Percentiles rank a stretch among this genome's conserved stretches.
Evolutionary conservation across 1,140 invertebrate genomes (phyloP).

Genomic region (Plodia interpunctella): DNA sequence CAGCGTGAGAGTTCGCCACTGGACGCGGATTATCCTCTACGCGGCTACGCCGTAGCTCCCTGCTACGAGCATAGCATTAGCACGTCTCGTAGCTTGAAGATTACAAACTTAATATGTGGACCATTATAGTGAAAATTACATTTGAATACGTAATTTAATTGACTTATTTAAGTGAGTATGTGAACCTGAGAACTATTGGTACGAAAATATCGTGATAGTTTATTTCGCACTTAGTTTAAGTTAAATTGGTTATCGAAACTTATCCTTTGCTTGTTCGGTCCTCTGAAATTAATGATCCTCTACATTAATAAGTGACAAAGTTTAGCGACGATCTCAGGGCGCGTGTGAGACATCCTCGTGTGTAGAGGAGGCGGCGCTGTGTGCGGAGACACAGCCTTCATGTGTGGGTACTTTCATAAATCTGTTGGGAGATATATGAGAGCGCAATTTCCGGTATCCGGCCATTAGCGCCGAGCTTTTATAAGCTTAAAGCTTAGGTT

Average conservation of each 20-base stretch:
- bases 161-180: background rate
- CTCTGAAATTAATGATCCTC: constrained; percentile 60
- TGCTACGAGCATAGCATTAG: constrained; percentile 55
- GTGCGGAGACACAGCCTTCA: constrained; percentile 52
- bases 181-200: background rate
- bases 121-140: too few species aligned
- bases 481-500: constrained; percentile 79
- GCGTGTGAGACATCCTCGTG: constrained; percentile 23
- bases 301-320: constrained; percentile 72
- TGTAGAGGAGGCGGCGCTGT: constrained; percentile 17
- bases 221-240: constrained; percentile 31
- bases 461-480: constrained; percentile 85
- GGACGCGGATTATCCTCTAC: constrained; percentile 66
- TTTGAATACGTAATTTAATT: too few species aligned
- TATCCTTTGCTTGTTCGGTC: constrained; percentile 27
- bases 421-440: constrained; percentile 91
- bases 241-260: constrained; percentile 18
- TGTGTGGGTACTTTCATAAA: constrained; percentile 88
- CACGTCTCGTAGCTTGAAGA: constrained; percentile 4
- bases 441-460: constrained; percentile 91
- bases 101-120: background rate
- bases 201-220: constrained; percentile 11
- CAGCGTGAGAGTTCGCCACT: constrained; percentile 60
- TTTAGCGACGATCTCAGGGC: constrained; percentile 34
- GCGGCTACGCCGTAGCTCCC: constrained; percentile 58